Percentiles rank a stretch among this genome's conserved stretches.
These are phyloP conservation scores for Mus minutoides DNA, from an alignment of 2,797 vertebrate species.

Conservation along the genomic window DNA sequence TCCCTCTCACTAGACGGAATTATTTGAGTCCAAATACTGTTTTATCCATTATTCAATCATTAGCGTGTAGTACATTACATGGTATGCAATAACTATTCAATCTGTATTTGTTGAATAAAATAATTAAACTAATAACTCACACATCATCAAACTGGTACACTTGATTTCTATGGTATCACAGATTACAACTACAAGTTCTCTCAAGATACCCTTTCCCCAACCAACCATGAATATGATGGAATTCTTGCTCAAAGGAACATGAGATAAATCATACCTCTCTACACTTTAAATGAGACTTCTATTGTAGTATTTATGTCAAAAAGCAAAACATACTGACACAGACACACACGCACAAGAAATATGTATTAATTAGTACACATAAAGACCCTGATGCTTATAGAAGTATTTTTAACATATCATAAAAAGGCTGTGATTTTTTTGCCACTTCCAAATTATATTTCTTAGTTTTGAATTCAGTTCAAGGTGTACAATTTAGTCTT, in stretches of 20 bases:
- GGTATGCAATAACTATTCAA: background rate
- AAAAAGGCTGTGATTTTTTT: background rate
- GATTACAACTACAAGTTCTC: background rate
- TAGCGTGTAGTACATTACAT: background rate
- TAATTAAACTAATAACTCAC: conserved; percentile 34
- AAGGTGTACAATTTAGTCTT: conserved; percentile 20
- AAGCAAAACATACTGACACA: background rate
- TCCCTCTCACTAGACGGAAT: background rate
- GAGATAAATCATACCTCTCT: background rate
- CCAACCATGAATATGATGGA: background rate
- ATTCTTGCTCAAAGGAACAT: background rate
- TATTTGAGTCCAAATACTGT: background rate
- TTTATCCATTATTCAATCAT: background rate
- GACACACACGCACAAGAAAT: background rate
- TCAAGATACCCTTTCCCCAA: background rate
- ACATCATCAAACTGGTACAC: background rate
- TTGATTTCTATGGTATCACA: background rate
- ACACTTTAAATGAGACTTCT: background rate
- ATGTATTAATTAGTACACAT: background rate
- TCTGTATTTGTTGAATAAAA: conserved; percentile 25
- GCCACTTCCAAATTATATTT: background rate
- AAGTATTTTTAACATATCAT: background rate
- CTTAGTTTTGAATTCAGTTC: conserved; percentile 19
- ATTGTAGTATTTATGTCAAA: background rate
- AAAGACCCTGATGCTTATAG: background rate